Percentiles rank a stretch among this genome's conserved stretches.
These are phyloP conservation scores for Lithophane semibrunnea DNA, from an alignment of 2,888 invertebrate genomes.

Conservation along the genomic window DNA sequence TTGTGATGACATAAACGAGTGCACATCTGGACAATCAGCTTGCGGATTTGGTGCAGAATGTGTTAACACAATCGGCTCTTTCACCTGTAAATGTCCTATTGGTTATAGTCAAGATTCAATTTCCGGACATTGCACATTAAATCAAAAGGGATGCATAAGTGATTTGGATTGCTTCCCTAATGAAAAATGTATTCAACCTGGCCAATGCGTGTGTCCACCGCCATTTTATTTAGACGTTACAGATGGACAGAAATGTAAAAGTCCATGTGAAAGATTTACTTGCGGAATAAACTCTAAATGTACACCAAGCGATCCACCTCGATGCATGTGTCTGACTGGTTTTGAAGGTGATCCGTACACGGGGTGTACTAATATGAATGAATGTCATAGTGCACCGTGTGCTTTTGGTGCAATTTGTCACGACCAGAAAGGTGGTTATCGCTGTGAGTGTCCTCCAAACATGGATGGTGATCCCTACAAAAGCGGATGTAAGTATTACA, in stretches of 20 bases:
- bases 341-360: constrained; percentile 96
- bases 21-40: constrained; percentile 93
- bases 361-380: constrained; percentile 96
- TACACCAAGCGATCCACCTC: constrained; percentile 96
- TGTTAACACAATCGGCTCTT: constrained; percentile 94
- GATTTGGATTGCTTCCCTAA: constrained; percentile 96
- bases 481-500: constrained; percentile 92
- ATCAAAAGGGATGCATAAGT: constrained; percentile 95
- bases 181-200: constrained; percentile 97
- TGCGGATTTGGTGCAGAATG: constrained; percentile 97
- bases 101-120: constrained; percentile 96
- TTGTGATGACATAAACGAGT: constrained; percentile 97
- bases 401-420: constrained; percentile 97
- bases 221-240: constrained; percentile 96
- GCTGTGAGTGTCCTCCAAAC: constrained; percentile 96
- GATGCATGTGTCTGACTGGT: constrained; percentile 96
- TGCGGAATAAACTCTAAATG: constrained; percentile 98
- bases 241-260: constrained; percentile 96
- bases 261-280: constrained; percentile 97
- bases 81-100: constrained; percentile 94
- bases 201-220: constrained; percentile 97
- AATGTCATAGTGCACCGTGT: constrained; percentile 96
- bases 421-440: constrained; percentile 96
- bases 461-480: constrained; percentile 96
- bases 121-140: constrained; percentile 95